Evolutionary conservation across 1,140 invertebrate species (phyloP).

Genomic region (Brachionus asplanchnoidis): DNA sequence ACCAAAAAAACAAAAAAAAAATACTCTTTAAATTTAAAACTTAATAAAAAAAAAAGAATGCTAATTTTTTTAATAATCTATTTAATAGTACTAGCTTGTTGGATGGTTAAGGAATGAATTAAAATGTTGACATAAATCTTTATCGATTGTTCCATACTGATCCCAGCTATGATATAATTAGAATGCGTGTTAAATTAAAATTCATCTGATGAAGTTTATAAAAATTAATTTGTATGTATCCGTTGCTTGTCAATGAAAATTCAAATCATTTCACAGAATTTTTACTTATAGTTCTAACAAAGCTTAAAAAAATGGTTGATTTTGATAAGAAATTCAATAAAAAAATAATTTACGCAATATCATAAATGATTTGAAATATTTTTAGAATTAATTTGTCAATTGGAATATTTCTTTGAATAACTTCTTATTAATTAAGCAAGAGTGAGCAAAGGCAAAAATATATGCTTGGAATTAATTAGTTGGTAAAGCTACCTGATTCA

Average conservation of each 20-base stretch:
- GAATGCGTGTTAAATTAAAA: conserved; percentile 2
- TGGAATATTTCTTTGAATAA: background rate
- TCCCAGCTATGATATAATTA: background rate
- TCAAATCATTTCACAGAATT: background rate
- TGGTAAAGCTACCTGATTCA: background rate
- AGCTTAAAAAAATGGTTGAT: background rate
- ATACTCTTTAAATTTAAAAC: background rate
- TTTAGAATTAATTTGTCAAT: background rate
- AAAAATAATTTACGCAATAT: background rate
- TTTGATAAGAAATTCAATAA: background rate
- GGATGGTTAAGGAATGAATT: background rate
- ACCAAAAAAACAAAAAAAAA: background rate
- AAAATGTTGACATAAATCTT: background rate
- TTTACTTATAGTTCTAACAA: background rate
- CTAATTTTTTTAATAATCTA: background rate
- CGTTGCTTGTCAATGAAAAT: background rate
- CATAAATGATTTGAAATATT: background rate
- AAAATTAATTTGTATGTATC: background rate
- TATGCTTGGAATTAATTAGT: background rate
- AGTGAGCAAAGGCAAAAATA: background rate
- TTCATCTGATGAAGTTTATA: background rate
- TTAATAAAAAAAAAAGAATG: too few relatives aligned
- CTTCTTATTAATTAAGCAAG: background rate
- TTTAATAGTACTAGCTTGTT: background rate
- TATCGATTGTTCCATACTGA: background rate